These are phyloP conservation scores for Cheumatopsyche charites DNA, from an alignment of 1,140 invertebrate species.

Conservation along the genomic window DNA sequence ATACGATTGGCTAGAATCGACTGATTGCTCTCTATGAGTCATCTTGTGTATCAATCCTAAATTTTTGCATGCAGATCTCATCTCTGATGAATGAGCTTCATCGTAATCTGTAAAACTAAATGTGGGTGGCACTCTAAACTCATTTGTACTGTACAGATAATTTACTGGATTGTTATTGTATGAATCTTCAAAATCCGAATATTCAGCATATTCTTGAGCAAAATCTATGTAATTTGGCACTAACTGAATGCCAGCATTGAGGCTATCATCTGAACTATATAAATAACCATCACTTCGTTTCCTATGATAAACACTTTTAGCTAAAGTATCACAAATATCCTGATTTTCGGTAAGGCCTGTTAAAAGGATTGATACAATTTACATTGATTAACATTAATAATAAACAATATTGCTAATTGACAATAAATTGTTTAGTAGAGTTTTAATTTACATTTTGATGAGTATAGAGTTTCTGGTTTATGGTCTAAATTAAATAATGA, in stretches of 20 bases:
- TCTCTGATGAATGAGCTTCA: conserved; percentile 27
- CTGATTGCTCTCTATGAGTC: conserved; percentile 40
- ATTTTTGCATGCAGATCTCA: conserved; percentile 24
- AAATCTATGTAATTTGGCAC: conserved; percentile 57
- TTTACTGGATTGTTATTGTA: neutral
- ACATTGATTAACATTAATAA: too few relatives aligned
- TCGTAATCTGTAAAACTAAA: conserved; percentile 41
- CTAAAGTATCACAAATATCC: neutral
- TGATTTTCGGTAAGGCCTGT: conserved; percentile 9
- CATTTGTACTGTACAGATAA: neutral
- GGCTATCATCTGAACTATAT: conserved; percentile 59
- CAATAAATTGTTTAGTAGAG: neutral
- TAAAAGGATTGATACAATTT: conserved; percentile 7
- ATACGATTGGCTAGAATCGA: conserved; percentile 44
- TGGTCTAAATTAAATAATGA: too few relatives aligned
- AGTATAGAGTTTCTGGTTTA: too few relatives aligned
- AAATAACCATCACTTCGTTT: conserved; percentile 42
- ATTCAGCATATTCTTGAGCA: conserved; percentile 54
- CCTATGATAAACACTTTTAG: neutral
- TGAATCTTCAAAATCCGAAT: conserved; percentile 15
- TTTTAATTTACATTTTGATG: neutral
- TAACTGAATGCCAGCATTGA: conserved; percentile 52
- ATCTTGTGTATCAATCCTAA: neutral
- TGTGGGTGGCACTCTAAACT: conserved; percentile 29
- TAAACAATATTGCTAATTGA: too few relatives aligned